phyloP scores from a whole-genome alignment of 2,888 invertebrate species.

The Teleogryllus oceanicus region DNA sequence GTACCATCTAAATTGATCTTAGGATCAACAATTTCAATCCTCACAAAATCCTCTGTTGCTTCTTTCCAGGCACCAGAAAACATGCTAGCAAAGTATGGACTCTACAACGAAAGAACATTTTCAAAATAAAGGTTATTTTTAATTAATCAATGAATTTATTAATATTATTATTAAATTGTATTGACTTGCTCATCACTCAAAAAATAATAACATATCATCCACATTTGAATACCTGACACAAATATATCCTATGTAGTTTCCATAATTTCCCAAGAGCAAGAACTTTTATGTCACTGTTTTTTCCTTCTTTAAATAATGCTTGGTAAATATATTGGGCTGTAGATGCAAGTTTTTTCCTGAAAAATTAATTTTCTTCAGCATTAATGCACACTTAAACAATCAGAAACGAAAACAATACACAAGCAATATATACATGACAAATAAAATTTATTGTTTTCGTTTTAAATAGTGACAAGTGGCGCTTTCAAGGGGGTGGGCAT shows the following conservation, averaged over 20 bases:
- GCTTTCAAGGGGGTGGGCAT: too few species aligned
- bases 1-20: constrained; percentile 65
- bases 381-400: too few species aligned
- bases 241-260: constrained; percentile 73
- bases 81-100: constrained; percentile 77
- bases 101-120: constrained; percentile 48
- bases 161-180: neutral
- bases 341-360: constrained; percentile 63
- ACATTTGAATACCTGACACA: constrained; percentile 57
- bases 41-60: constrained; percentile 60
- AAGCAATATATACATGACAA: too few species aligned
- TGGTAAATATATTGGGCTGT: constrained; percentile 77
- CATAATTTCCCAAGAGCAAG: constrained; percentile 67
- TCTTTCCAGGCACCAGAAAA: constrained; percentile 77
- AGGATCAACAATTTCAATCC: constrained; percentile 67
- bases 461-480: too few species aligned
- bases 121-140: constrained; percentile 27
- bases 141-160: constrained; percentile 18
- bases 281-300: constrained; percentile 71
- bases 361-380: constrained; percentile 23
- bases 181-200: constrained; percentile 9
- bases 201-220: neutral
- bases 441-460: too few species aligned
- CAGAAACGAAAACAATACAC: too few species aligned
- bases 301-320: constrained; percentile 69